Percentiles rank a stretch among this genome's conserved stretches.
phyloP scores from a whole-genome alignment of 2,113 vertebrate genomes.

The Sinosuthora webbiana region DNA sequence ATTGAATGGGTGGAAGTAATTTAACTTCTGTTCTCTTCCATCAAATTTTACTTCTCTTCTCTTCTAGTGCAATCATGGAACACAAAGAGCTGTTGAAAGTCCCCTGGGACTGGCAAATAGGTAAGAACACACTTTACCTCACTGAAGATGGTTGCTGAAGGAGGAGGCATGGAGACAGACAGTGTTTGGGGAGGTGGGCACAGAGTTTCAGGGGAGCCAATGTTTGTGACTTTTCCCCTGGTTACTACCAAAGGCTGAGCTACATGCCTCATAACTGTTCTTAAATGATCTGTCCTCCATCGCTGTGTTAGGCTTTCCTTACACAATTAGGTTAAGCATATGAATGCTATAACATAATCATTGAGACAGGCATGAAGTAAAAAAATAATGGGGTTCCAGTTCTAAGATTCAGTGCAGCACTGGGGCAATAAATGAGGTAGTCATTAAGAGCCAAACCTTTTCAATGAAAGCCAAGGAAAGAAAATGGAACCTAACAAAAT shows the following conservation, averaged over 20 bases:
- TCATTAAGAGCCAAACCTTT: slow-evolving; percentile 28
- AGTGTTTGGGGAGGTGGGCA: neutral
- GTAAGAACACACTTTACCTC: slow-evolving; percentile 71
- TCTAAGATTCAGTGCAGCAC: neutral
- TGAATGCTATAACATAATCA: slow-evolving; percentile 17
- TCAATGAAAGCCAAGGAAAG: neutral
- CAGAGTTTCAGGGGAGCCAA: neutral
- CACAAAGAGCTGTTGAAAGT: slow-evolving; percentile 95
- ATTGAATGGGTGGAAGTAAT: slow-evolving; percentile 8
- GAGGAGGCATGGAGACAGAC: neutral
- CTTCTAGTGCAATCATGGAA: slow-evolving; percentile 91
- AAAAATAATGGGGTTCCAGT: neutral
- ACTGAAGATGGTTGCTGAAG: neutral
- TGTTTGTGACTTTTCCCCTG: neutral
- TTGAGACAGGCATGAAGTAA: neutral
- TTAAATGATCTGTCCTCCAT: slow-evolving; percentile 1
- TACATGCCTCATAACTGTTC: neutral
- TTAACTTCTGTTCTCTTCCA: slow-evolving; percentile 1
- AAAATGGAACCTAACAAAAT: slow-evolving; percentile 3
- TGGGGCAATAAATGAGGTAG: neutral
- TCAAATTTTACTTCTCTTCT: slow-evolving; percentile 49
- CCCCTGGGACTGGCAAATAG: slow-evolving; percentile 97
- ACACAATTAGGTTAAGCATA: neutral
- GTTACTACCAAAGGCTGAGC: neutral
- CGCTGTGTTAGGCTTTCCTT: neutral